Percentiles rank a stretch among this genome's conserved stretches.
These are phyloP conservation scores for Excalfactoria chinensis DNA, from an alignment of 2,113 vertebrate species.

Conservation along the genomic window DNA sequence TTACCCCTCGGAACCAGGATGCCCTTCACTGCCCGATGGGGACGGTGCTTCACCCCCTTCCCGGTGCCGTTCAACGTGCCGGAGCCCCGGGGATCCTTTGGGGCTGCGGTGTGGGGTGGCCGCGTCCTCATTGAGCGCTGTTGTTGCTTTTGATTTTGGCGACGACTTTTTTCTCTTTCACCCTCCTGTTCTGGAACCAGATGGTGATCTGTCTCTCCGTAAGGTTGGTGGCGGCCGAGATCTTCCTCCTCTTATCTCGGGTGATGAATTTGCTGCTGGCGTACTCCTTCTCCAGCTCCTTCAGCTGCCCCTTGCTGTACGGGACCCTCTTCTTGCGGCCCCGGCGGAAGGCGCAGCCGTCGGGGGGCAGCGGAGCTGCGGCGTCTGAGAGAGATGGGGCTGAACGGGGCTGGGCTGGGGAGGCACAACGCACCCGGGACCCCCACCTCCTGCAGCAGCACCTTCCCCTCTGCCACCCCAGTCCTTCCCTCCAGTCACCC, in stretches of 20 bases:
- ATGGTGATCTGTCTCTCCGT: conserved; percentile 95
- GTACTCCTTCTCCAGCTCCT: conserved; percentile 95
- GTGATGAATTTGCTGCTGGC: conserved; percentile 94
- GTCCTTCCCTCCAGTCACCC: background rate
- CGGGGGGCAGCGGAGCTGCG: conserved; percentile 81
- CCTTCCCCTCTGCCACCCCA: no score
- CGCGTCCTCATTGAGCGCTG: conserved; percentile 74
- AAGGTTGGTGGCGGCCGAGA: conserved; percentile 89
- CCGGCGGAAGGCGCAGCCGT: conserved; percentile 87
- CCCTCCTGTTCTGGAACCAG: conserved; percentile 96
- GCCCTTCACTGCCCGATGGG: background rate
- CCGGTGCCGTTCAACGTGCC: background rate
- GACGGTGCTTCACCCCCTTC: background rate
- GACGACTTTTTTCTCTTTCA: conserved; percentile 95
- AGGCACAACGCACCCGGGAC: no score
- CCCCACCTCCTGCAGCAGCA: background rate
- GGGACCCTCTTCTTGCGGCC: conserved; percentile 95
- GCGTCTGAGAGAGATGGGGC: conserved; percentile 77
- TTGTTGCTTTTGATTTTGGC: conserved; percentile 87
- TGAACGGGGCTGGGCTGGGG: accelerated
- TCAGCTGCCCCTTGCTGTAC: conserved; percentile 92
- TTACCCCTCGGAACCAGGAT: background rate
- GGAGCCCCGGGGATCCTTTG: background rate
- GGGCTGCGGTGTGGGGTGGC: background rate
- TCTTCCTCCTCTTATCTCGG: conserved; percentile 95